phyloP scores from a whole-genome alignment of 2,113 vertebrate genomes.

The Helogale parvula region DNA sequence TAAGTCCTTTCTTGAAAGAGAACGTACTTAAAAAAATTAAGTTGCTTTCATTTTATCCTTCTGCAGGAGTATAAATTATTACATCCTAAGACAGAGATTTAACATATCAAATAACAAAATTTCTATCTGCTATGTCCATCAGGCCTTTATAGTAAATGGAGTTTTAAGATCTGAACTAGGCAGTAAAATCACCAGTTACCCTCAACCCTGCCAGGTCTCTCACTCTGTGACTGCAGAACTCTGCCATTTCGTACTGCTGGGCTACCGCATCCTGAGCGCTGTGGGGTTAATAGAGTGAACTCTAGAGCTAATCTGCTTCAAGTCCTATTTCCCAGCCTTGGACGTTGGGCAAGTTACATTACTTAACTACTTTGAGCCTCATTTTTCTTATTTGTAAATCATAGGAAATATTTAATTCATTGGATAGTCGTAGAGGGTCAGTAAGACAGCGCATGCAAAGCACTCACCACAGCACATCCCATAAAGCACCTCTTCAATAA shows the following conservation, averaged over 20 bases:
- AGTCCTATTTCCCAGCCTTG: background rate
- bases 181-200: background rate
- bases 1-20: constrained; percentile 10
- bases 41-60: constrained; percentile 3
- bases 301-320: background rate
- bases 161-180: background rate
- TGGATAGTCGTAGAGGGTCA: background rate
- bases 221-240: background rate
- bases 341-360: background rate
- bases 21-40: background rate
- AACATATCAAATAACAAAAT: background rate
- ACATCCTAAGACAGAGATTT: background rate
- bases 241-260: background rate
- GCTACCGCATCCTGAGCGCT: background rate
- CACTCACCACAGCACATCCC: background rate
- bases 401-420: background rate
- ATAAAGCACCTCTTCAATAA: background rate
- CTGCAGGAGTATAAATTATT: background rate
- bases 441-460: background rate
- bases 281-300: background rate
- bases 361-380: background rate
- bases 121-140: background rate
- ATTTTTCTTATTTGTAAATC: background rate
- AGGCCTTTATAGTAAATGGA: background rate
- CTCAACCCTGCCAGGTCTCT: background rate